Percentiles rank a stretch among this genome's conserved stretches.
These are phyloP conservation scores for Enteromius radiatus DNA, from an alignment of 2,797 vertebrate species.

Conservation along the genomic window DNA sequence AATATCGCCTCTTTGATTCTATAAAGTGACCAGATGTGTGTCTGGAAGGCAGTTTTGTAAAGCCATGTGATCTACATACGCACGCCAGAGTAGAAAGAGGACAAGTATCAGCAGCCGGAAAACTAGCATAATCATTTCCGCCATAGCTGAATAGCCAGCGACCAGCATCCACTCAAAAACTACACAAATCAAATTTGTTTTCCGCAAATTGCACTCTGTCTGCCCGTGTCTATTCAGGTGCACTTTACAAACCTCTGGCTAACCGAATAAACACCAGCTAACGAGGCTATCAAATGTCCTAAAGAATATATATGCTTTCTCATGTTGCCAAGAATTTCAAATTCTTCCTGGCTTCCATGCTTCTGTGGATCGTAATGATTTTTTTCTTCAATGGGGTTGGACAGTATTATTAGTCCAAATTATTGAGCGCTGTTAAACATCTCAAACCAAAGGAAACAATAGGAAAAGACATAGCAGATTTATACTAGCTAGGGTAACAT, in stretches of 20 bases:
- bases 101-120: slow-evolving; percentile 46
- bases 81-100: not conserved
- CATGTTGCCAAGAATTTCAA: not conserved
- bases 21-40: slow-evolving; percentile 5
- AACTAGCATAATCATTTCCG: slow-evolving; percentile 35
- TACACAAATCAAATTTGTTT: slow-evolving; percentile 64
- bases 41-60: not conserved
- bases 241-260: slow-evolving; percentile 58
- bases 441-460: not conserved
- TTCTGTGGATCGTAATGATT: not conserved
- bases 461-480: not conserved
- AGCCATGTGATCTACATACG: slow-evolving; percentile 24
- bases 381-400: not conserved
- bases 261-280: slow-evolving; percentile 57
- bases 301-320: slow-evolving; percentile 39
- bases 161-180: slow-evolving; percentile 56
- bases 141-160: slow-evolving; percentile 42
- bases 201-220: slow-evolving; percentile 60
- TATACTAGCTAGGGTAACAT: not conserved
- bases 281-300: slow-evolving; percentile 46
- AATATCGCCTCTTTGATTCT: not conserved
- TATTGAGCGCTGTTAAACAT: slow-evolving; percentile 5
- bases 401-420: not conserved
- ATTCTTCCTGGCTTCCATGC: not conserved
- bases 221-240: slow-evolving; percentile 55